phyloP scores from a whole-genome alignment of 1,140 invertebrate genomes.

The Vanessa tameamea region DNA sequence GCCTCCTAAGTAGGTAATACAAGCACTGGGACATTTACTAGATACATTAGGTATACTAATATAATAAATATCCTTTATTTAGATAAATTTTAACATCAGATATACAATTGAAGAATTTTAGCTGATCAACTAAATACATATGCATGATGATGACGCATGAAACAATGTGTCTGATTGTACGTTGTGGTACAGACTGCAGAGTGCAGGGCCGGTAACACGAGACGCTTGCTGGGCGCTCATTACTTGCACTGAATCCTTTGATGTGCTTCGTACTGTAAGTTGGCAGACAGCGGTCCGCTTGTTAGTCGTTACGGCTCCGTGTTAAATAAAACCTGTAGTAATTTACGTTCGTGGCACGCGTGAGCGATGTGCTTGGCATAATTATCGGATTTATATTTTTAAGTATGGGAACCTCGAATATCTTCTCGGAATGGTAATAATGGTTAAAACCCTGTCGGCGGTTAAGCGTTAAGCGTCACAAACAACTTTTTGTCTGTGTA shows the following conservation, averaged over 20 bases:
- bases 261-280: slow-evolving; percentile 42
- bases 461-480: slow-evolving; percentile 1
- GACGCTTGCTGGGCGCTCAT: slow-evolving; percentile 39
- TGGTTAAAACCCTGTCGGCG: slow-evolving; percentile 35
- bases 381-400: slow-evolving; percentile 51
- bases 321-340: slow-evolving; percentile 56
- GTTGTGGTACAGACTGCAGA: neutral
- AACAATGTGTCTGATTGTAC: neutral
- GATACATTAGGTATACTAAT: no score
- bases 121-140: neutral
- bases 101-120: neutral
- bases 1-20: no score
- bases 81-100: neutral
- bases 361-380: slow-evolving; percentile 46
- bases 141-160: neutral
- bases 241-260: slow-evolving; percentile 51
- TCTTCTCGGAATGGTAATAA: slow-evolving; percentile 59
- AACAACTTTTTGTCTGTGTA: neutral
- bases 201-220: slow-evolving; percentile 23
- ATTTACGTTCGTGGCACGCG: slow-evolving; percentile 66
- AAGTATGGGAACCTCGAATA: slow-evolving; percentile 53
- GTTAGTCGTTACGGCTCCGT: slow-evolving; percentile 58
- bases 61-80: no score
- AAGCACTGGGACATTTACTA: no score
- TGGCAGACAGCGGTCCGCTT: slow-evolving; percentile 58